phyloP scores from a whole-genome alignment of 1,140 invertebrate genomes.

The Tribolium madens region DNA sequence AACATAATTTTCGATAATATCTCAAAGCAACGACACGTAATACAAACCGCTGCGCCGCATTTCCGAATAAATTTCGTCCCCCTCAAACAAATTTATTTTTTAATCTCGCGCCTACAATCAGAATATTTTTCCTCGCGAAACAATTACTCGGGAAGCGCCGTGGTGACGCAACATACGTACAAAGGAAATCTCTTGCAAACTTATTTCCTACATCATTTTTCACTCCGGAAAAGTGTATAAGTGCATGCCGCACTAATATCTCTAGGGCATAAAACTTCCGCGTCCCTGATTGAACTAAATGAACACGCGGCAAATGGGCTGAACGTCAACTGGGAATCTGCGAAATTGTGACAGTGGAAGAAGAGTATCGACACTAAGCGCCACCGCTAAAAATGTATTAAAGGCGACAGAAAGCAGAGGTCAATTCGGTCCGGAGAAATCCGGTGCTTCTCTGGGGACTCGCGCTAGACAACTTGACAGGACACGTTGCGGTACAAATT shows the following conservation, averaged over 20 bases:
- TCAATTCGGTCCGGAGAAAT: conserved; percentile 53
- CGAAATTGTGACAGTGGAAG: neutral
- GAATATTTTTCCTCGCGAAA: neutral
- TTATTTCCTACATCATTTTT: conserved; percentile 63
- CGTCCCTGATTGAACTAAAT: conserved; percentile 63
- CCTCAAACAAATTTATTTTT: conserved; percentile 22
- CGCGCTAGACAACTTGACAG: conserved; percentile 46
- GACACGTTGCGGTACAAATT: conserved; percentile 8
- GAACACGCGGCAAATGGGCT: conserved; percentile 60
- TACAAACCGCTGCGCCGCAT: conserved; percentile 1
- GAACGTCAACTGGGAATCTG: conserved; percentile 55
- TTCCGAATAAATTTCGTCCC: conserved; percentile 12
- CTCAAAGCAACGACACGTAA: conserved; percentile 9
- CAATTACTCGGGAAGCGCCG: conserved; percentile 13
- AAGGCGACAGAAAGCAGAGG: conserved; percentile 58
- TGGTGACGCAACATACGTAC: conserved; percentile 34
- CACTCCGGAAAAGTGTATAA: conserved; percentile 57
- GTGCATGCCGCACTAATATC: conserved; percentile 62
- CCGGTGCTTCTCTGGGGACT: conserved; percentile 45
- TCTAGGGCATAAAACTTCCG: conserved; percentile 61
- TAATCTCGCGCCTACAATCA: conserved; percentile 20
- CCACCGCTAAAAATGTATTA: conserved; percentile 50
- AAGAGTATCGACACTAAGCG: conserved; percentile 35
- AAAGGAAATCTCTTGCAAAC: conserved; percentile 20
- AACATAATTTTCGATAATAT: conserved; percentile 26